Evolutionary conservation across 2,113 vertebrate genomes (phyloP).

Genomic region (Coturnix japonica): DNA sequence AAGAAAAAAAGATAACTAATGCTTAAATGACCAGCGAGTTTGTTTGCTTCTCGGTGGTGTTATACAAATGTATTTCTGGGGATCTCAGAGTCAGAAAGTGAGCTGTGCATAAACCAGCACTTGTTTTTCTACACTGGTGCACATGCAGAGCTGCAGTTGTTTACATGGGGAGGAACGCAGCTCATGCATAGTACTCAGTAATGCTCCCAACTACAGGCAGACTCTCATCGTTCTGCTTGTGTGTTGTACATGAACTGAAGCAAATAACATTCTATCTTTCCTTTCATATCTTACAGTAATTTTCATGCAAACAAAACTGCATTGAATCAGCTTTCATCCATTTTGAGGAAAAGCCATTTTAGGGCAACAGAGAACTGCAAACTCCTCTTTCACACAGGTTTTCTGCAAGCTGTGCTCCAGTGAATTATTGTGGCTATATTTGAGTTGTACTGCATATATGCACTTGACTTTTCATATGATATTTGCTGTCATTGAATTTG

Average conservation of each 20-base stretch:
- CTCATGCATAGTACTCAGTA: constrained; percentile 28
- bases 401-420: not conserved
- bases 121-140: constrained; percentile 8
- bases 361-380: not conserved
- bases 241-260: constrained; percentile 21
- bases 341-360: not conserved
- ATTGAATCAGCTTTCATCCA: not conserved
- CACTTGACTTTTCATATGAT: not conserved
- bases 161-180: constrained; percentile 23
- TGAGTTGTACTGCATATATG: not conserved
- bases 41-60: not conserved
- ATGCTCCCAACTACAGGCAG: constrained; percentile 41
- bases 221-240: not conserved
- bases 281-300: not conserved
- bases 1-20: not conserved
- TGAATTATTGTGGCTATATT: not conserved
- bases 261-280: constrained; percentile 3
- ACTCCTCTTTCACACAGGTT: not conserved
- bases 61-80: not conserved
- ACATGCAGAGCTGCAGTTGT: not conserved
- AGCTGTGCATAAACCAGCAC: constrained; percentile 36
- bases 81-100: constrained; percentile 14
- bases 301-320: not conserved
- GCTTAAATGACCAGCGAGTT: not conserved
- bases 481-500: not conserved